Evolutionary conservation across 2,113 vertebrate species (phyloP), one percentile per base, ranked within the genome.

Genomic region (Sceloporus tristichus): DNA sequence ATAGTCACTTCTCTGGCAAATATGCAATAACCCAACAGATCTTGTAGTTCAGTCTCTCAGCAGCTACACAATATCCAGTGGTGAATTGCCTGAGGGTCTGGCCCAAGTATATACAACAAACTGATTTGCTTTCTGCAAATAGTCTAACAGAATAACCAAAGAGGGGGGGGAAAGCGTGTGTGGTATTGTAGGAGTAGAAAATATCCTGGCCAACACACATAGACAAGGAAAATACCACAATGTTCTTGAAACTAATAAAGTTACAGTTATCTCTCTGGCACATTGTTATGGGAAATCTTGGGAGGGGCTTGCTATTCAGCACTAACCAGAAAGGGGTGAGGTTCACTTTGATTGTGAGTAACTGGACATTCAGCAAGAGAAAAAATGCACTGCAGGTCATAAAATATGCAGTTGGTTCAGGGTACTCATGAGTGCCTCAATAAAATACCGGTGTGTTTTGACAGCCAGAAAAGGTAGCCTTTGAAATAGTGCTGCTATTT

Each of bases 231-330:
- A 86, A 68, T 70, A 16, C 27, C 18, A 82, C n/a, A 1, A 1
- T 82, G 70, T 92, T 92, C 83, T 88, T 29, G 0, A 48, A 93
- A 81, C 74, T 94, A 68, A 79, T 93, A 83, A 87, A 86, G 82
- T 80, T 90, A 91, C 85, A 19, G 77, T 56, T 93, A 92, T 87
- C 65, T 88, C 21, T 84, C 56, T n/a, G 18, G 38, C 42, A 40
- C 13, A 23, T 91, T 91, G 48, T 90, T 94, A 85, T 92, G 88
- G 89, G 92, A 95, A 92, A 92, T 88, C 56, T 81, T 16, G 10
- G 42, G 73, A 87, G 90, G 76, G 75, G 75, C 87, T 90, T 91
- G 91, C 90, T 92, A 90, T 86, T 94, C 91, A 90, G 84, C 86
- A 78, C 38, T 86, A 90, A 81, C 82, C 85, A 85, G 62, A 38